phyloP scores from a whole-genome alignment of 2,888 invertebrate genomes.

The Achlya flavicornis region DNA sequence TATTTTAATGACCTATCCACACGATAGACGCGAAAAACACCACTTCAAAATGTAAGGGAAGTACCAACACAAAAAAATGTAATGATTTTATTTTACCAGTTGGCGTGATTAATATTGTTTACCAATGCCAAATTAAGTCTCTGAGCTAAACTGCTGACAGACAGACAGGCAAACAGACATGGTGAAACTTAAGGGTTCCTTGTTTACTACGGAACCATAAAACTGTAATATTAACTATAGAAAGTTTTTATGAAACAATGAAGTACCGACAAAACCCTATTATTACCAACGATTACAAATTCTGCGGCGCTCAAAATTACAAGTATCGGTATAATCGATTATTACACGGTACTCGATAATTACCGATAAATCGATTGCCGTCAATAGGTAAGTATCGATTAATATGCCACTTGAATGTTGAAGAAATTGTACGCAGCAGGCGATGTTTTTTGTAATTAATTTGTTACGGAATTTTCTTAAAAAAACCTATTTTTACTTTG shows the following conservation, averaged over 20 bases:
- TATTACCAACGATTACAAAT: slow-evolving; percentile 17
- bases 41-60: too few relatives aligned
- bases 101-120: too few relatives aligned
- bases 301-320: slow-evolving; percentile 16
- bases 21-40: background rate
- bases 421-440: slow-evolving; percentile 23
- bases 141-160: too few relatives aligned
- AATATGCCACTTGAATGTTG: slow-evolving; percentile 28
- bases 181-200: too few relatives aligned
- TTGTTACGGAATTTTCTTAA: too few relatives aligned
- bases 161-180: too few relatives aligned
- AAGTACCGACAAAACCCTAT: slow-evolving; percentile 1
- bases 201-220: too few relatives aligned
- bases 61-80: too few relatives aligned
- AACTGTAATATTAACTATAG: background rate
- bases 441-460: slow-evolving; percentile 18
- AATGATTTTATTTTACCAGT: too few relatives aligned
- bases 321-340: slow-evolving; percentile 21
- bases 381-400: slow-evolving; percentile 41
- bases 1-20: too few relatives aligned
- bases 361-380: slow-evolving; percentile 41
- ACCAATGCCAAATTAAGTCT: too few relatives aligned
- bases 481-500: too few relatives aligned
- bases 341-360: slow-evolving; percentile 27
- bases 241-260: background rate